Base-by-base conservation (phyloP, 2,113 vertebrate genomes). In the Alligator mississippiensis region DNA sequence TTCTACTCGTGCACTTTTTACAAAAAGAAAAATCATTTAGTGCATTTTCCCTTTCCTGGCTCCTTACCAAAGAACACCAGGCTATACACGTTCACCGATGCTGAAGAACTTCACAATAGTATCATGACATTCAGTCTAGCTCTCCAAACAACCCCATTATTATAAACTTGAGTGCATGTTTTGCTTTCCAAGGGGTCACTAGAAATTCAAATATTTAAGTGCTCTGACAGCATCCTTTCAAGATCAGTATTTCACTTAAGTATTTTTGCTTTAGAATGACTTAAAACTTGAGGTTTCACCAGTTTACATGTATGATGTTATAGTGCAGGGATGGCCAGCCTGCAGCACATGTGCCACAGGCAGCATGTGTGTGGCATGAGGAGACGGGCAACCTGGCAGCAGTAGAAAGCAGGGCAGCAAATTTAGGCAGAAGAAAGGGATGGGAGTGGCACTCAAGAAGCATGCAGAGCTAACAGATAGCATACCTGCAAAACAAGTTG, bases 241-340 rank as follows among this genome's bases (percentile, higher is more conserved):
- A 88, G 70, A 9, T 59, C 66, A 90, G 16, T 58, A 76, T 89
- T 92, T 88, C 68, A 78, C 83, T 94, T 62, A 17, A 85, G 30
- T 83, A 82, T 79, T 84, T 34, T 89, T 79, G 60, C 78, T 86
- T 72, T 60, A 84, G 90, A 93, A 95, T 85, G 90, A 93, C 75
- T 93, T 92, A 34, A 77, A 81, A 87, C 82, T 86, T 61, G 82
- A 89, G 59, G 64, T 82, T 82, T 88, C 86, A 82, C 19, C 70
- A 59, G 47, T 59, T 74, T 92, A 89, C 78, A 55, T 3, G 76
- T 16, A 90, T 76, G 64, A 2, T 3, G 63, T 21, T 64, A 62
- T 38, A 64, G 60, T 0, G 25, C 34, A 74, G 76, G 54, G 81
- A 82, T 75, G 83, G 78, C 90, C 47, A 47, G 47, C 47, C 47